Evolutionary conservation across 2,888 invertebrate species (phyloP), one percentile per base, ranked within the genome.

Genomic region (Drosophila multiciliata): DNA sequence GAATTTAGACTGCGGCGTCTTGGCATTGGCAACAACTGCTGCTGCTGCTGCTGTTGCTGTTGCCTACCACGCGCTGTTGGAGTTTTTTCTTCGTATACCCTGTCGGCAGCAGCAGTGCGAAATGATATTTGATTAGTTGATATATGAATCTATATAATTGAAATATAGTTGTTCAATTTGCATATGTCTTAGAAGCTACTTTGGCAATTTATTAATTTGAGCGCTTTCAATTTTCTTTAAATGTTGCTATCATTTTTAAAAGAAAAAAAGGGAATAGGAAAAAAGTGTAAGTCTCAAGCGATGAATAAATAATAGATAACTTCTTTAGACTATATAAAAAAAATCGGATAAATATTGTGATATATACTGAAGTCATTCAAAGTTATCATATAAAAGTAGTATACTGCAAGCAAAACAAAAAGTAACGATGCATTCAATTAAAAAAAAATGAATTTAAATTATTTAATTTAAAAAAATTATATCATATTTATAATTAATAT

Each of bases 11-110:
- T 49, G 20, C n/a, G 45, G 12, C 42, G 17, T 52, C 52, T 60
- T 62, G 36, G 38, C 64, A 50, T 66, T 63, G 60, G 60, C 52
- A 60, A 17, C 54, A 42, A 50, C 23, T 32, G 38, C 32, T 63
- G 35, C 53, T 26, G 48, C 59, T 38, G 49, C 33, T 29, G 29
- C 29, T 29, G 29, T 26, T 53, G 63, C 23, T 32, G 26, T 7
- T 20, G 33, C 33, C 26, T 38, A 35, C 54, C 54, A 38, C 54
- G 38, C 38, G 29, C 29, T 49, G 17, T 49, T 49, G 17, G 5
- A 29, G 23, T 54, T 53, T 54, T 53, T 20, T 33, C 15, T 20
- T 58, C 45, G 2, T 17, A 40, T 32, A 57, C 32, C 42, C 57
- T 57, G 5, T 57, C 45, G 15, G 45, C 12, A 29, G n/a, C 50